Evolutionary conservation across 2,888 invertebrate genomes (phyloP).

Genomic region (Macrophya alboannulata): DNA sequence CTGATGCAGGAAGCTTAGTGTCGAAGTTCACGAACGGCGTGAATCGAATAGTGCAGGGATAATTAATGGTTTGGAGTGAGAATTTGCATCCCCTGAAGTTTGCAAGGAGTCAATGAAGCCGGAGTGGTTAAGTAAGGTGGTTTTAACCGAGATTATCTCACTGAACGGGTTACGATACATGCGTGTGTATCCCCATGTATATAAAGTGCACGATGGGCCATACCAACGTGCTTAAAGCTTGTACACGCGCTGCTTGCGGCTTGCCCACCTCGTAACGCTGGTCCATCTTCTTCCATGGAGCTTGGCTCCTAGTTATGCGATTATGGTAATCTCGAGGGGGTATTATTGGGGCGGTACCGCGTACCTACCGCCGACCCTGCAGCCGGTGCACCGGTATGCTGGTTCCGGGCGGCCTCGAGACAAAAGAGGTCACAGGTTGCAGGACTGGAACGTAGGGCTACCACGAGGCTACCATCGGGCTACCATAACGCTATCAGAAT

Average conservation of each 20-base stretch:
- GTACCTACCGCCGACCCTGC: conserved; percentile 34
- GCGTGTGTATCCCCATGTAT: neutral
- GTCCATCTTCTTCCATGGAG: conserved; percentile 40
- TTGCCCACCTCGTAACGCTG: neutral
- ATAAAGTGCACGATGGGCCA: neutral
- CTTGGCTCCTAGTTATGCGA: conserved; percentile 51
- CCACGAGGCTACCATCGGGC: conserved; percentile 21
- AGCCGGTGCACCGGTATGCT: conserved; percentile 48
- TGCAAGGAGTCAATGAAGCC: neutral
- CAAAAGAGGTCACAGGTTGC: conserved; percentile 64
- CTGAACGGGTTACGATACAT: conserved; percentile 11
- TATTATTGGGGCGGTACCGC: conserved; percentile 40
- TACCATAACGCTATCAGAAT: conserved; percentile 41
- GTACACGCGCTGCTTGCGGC: neutral
- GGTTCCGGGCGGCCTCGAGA: conserved; percentile 57
- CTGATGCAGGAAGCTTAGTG: neutral
- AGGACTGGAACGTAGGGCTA: conserved; percentile 45
- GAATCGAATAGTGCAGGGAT: neutral
- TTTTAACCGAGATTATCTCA: neutral
- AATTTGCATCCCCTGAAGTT: conserved; percentile 15
- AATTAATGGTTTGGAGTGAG: neutral
- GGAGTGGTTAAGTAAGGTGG: neutral
- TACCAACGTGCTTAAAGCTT: neutral
- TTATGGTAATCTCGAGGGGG: conserved; percentile 47
- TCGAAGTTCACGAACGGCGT: neutral